A percentile compares a stretch with the other conserved stretches of the same genome.
These are phyloP conservation scores for Myrmecobius fasciatus DNA, from an alignment of 2,113 vertebrate species.

Conservation along the genomic window DNA sequence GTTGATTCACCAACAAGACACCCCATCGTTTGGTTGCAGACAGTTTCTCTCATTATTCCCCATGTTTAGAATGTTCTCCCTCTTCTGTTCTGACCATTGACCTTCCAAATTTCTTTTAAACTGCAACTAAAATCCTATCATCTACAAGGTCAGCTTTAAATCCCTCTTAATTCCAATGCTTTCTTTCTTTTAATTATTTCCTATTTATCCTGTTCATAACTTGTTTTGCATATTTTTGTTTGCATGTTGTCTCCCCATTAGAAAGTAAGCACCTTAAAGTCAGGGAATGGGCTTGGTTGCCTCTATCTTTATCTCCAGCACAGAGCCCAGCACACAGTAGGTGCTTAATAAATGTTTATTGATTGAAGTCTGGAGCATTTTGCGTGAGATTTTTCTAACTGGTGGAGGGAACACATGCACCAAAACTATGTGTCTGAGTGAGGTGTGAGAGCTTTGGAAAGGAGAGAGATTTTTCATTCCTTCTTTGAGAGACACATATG, in stretches of 20 bases:
- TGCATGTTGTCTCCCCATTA: background rate
- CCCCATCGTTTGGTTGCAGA: background rate
- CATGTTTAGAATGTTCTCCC: background rate
- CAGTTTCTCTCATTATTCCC: background rate
- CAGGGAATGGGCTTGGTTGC: background rate
- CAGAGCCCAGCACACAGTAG: background rate
- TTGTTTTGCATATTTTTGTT: background rate
- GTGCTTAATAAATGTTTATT: background rate
- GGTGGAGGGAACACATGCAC: background rate
- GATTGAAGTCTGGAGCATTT: background rate
- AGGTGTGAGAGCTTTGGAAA: background rate
- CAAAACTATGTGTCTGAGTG: background rate
- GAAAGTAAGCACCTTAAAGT: background rate
- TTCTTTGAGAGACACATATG: background rate
- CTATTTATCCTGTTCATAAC: background rate
- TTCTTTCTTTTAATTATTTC: background rate
- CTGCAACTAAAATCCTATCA: background rate
- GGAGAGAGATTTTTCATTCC: background rate
- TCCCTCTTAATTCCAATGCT: background rate
- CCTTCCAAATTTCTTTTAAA: background rate
- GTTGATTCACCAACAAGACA: background rate
- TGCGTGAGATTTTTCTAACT: background rate
- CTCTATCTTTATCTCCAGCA: background rate
- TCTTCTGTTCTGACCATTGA: background rate
- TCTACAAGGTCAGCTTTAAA: background rate